These are phyloP conservation scores for Pocota personata DNA, from an alignment of 2,888 invertebrate species.

Conservation along the genomic window DNA sequence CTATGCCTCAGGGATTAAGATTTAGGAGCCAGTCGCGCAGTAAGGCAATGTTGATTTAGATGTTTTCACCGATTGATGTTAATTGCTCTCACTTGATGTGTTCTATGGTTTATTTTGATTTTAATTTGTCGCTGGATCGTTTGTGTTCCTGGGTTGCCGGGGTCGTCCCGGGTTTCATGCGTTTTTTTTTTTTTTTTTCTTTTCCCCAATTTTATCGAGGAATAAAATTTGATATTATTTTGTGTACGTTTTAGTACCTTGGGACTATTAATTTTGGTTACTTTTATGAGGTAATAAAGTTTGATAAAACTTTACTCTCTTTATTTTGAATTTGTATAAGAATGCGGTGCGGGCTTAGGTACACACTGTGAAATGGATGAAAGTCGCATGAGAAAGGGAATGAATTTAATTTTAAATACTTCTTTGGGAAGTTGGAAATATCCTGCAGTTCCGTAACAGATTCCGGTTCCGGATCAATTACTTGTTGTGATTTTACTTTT, in stretches of 20 bases:
- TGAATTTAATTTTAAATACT: slow-evolving; percentile 11
- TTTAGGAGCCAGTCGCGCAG: slow-evolving; percentile 37
- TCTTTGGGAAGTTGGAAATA: slow-evolving; percentile 22
- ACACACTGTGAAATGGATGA: not conserved
- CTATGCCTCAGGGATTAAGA: slow-evolving; percentile 54
- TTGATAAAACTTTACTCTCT: slow-evolving; percentile 35
- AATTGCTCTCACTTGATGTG: slow-evolving; percentile 71
- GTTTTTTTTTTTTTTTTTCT: not conserved
- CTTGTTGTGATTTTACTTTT: not conserved
- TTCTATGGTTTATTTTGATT: slow-evolving; percentile 73
- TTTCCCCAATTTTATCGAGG: slow-evolving; percentile 8
- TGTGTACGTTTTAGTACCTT: slow-evolving; percentile 59
- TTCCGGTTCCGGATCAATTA: slow-evolving; percentile 32
- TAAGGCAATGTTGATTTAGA: slow-evolving; percentile 69
- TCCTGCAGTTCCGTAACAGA: slow-evolving; percentile 10
- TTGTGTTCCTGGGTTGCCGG: slow-evolving; percentile 11
- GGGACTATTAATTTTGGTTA: slow-evolving; percentile 71
- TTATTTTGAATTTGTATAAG: slow-evolving; percentile 33
- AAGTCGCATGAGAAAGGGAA: not conserved
- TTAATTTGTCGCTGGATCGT: slow-evolving; percentile 63
- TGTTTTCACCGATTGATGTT: slow-evolving; percentile 74
- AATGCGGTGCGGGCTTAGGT: not conserved
- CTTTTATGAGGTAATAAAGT: slow-evolving; percentile 67
- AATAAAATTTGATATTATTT: slow-evolving; percentile 64
- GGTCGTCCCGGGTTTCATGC: not conserved